Evolutionary conservation across 2,888 invertebrate genomes (phyloP).

Genomic region (Liposcelis brunnea): DNA sequence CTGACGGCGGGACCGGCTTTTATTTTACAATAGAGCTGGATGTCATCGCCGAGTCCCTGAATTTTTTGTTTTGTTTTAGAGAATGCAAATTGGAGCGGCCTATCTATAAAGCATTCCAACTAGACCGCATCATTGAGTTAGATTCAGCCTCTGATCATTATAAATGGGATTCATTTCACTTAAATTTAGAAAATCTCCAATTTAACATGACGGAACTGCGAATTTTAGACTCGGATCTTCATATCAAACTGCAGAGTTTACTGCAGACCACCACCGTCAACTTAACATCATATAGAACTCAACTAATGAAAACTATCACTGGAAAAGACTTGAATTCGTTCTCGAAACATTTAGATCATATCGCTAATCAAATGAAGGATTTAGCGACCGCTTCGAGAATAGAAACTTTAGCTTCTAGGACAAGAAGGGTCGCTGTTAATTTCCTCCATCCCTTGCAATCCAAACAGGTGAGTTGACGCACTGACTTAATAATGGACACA

Average conservation of each 20-base stretch:
- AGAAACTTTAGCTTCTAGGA: slow-evolving; percentile 46
- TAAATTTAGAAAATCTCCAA: slow-evolving; percentile 28
- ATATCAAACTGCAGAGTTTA: slow-evolving; percentile 36
- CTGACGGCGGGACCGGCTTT: too few relatives aligned
- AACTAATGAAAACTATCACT: slow-evolving; percentile 42
- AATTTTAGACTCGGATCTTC: slow-evolving; percentile 39
- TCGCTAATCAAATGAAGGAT: slow-evolving; percentile 50
- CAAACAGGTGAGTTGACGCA: slow-evolving; percentile 18
- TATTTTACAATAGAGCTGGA: too few relatives aligned
- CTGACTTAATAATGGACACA: neutral
- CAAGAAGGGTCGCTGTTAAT: slow-evolving; percentile 43
- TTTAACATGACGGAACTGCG: slow-evolving; percentile 35
- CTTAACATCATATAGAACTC: slow-evolving; percentile 39
- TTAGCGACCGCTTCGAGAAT: slow-evolving; percentile 51
- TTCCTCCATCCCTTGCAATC: slow-evolving; percentile 49
- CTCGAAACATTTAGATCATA: slow-evolving; percentile 45
- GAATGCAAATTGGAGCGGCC: slow-evolving; percentile 53
- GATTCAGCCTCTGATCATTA: slow-evolving; percentile 46
- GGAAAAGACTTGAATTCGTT: slow-evolving; percentile 44
- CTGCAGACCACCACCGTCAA: slow-evolving; percentile 38
- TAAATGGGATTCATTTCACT: slow-evolving; percentile 35
- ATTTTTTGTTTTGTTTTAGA: slow-evolving; percentile 29
- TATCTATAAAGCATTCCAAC: slow-evolving; percentile 53
- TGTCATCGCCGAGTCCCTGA: too few relatives aligned
- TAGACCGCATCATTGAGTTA: slow-evolving; percentile 49